Evolutionary conservation across 2,797 vertebrate species (phyloP).

Genomic region (Microtus obscurus): DNA sequence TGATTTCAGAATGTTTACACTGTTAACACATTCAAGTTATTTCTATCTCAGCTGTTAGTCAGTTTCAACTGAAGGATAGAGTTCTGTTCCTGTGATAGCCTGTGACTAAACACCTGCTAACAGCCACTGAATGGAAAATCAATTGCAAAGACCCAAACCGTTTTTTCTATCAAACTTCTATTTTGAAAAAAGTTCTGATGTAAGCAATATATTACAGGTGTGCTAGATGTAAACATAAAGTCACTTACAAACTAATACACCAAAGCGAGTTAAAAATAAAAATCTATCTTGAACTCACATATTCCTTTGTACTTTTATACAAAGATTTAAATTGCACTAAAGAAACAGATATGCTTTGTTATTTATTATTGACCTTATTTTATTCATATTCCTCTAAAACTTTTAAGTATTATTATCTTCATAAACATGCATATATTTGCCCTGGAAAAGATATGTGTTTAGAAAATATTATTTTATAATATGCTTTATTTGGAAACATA

Average conservation of each 20-base stretch:
- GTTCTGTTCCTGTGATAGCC: background rate
- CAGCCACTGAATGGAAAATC: conserved; percentile 12
- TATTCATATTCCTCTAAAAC: conserved; percentile 29
- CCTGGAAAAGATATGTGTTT: background rate
- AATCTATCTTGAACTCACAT: background rate
- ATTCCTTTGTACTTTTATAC: background rate
- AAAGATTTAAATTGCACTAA: conserved; percentile 19
- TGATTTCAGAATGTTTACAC: conserved; percentile 63
- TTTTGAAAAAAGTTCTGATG: background rate
- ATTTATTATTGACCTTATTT: conserved; percentile 27
- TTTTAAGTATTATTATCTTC: conserved; percentile 3
- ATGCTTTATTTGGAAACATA: background rate
- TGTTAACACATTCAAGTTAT: background rate
- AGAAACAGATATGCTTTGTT: conserved; percentile 18
- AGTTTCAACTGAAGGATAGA: background rate
- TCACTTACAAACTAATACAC: background rate
- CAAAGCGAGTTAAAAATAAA: conserved; percentile 33
- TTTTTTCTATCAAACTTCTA: background rate
- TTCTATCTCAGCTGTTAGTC: conserved; percentile 51
- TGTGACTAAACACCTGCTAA: conserved; percentile 26
- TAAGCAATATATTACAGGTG: background rate
- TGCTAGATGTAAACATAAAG: background rate
- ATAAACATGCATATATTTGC: background rate
- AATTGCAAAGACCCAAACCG: background rate
- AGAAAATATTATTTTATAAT: background rate